A percentile compares a stretch with the other conserved stretches of the same genome.
phyloP scores from a whole-genome alignment of 2,797 vertebrate genomes.

The Poecilia wingei region DNA sequence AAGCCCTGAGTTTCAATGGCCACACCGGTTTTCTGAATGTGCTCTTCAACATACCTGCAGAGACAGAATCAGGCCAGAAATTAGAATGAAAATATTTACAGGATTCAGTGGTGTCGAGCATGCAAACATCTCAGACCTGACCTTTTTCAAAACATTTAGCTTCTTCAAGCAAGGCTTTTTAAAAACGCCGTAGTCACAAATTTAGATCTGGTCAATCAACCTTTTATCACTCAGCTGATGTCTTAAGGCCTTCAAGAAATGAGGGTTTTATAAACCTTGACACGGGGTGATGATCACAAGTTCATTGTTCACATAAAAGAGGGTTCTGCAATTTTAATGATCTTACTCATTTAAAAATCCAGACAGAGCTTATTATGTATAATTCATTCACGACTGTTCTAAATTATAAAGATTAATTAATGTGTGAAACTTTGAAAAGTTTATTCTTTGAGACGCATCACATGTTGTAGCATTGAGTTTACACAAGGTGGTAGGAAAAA shows the following conservation, averaged over 20 bases:
- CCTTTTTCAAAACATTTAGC: not conserved
- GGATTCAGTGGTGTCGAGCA: not conserved
- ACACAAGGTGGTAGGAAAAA: not conserved
- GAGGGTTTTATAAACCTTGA: not conserved
- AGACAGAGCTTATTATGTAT: not conserved
- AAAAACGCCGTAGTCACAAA: not conserved
- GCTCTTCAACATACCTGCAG: constrained; percentile 85
- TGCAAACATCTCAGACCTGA: too few relatives aligned
- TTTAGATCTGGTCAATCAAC: not conserved
- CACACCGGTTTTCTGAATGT: constrained; percentile 86
- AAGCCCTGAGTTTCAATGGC: constrained; percentile 87
- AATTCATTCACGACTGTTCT: not conserved
- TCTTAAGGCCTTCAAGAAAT: not conserved
- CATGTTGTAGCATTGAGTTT: not conserved
- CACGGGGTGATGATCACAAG: not conserved
- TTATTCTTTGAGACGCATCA: not conserved
- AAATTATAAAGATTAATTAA: not conserved
- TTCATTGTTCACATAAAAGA: not conserved
- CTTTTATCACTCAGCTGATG: not conserved
- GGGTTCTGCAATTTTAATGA: not conserved
- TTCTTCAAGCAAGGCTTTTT: not conserved
- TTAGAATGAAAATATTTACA: too few relatives aligned
- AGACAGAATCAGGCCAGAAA: not conserved
- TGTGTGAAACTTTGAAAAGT: not conserved
- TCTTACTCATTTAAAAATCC: not conserved